These are phyloP conservation scores for Arvicanthis niloticus DNA, from an alignment of 2,113 vertebrate genomes.

Conservation along the genomic window DNA sequence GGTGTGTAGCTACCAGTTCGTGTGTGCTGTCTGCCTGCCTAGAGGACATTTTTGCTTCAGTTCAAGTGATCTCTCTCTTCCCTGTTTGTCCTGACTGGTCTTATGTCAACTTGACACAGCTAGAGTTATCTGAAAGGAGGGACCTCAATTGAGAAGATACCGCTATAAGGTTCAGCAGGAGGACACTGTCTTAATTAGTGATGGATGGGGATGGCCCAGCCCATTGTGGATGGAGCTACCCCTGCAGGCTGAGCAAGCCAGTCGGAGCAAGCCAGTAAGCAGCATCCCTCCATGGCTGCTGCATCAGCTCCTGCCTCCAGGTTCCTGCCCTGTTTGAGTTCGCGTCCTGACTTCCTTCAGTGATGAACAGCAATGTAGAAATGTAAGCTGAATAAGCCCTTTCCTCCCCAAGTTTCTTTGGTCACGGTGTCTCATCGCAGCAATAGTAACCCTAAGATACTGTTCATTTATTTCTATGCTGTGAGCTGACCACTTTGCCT, in stretches of 20 bases:
- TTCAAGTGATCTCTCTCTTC: neutral
- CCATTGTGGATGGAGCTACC: neutral
- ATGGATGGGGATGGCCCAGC: neutral
- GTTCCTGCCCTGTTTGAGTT: neutral
- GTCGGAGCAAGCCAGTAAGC: neutral
- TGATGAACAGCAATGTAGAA: too few species aligned
- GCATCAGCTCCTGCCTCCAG: neutral
- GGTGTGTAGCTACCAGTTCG: too few species aligned
- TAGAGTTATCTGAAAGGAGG: neutral
- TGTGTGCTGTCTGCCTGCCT: too few species aligned
- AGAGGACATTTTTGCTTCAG: neutral
- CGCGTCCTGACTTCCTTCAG: neutral
- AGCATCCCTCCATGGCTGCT: neutral
- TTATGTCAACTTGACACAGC: neutral
- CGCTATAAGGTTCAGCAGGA: neutral
- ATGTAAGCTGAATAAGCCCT: neutral
- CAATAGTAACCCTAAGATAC: neutral
- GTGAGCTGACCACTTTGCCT: neutral
- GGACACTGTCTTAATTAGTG: neutral
- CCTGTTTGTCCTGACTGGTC: neutral
- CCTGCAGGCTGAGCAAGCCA: neutral
- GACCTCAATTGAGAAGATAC: neutral
- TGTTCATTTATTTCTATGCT: neutral
- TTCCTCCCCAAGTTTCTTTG: neutral
- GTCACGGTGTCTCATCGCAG: neutral